These are phyloP conservation scores for Botia kubotai DNA, from an alignment of 2,797 vertebrate genomes.

Conservation along the genomic window DNA sequence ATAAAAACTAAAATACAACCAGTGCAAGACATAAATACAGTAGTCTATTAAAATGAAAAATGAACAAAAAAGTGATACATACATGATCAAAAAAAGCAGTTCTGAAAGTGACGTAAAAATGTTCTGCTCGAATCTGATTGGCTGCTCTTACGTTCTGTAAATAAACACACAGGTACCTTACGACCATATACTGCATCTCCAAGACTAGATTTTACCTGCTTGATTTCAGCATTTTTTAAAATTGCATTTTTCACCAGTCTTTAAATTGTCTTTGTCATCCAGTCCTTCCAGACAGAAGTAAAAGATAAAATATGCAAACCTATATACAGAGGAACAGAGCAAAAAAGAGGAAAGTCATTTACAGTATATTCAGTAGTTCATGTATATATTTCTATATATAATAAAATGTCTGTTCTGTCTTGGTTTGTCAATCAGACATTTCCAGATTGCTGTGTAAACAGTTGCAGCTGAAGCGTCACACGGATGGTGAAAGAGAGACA, in stretches of 20 bases:
- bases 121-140: constrained; percentile 92
- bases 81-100: constrained; percentile 81
- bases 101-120: constrained; percentile 80
- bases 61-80: too few relatives aligned
- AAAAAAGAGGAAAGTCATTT: constrained; percentile 79
- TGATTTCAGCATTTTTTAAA: constrained; percentile 60
- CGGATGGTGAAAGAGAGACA: constrained; percentile 41
- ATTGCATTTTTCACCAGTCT: too few relatives aligned
- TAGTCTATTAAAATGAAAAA: constrained; percentile 78
- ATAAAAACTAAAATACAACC: constrained; percentile 46
- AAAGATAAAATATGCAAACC: constrained; percentile 99
- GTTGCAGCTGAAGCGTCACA: constrained; percentile 86
- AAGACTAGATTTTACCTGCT: constrained; percentile 77
- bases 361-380: constrained; percentile 86
- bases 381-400: constrained; percentile 86
- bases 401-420: constrained; percentile 82
- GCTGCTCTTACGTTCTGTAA: constrained; percentile 93
- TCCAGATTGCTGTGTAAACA: constrained; percentile 88
- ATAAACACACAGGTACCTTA: constrained; percentile 98
- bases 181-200: constrained; percentile 75
- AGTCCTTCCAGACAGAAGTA: constrained; percentile 97
- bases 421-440: constrained; percentile 78
- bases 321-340: constrained; percentile 93
- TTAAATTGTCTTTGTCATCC: constrained; percentile 89
- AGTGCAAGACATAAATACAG: constrained; percentile 15